These are phyloP conservation scores for Paralinhomoeus sp. DNA, from an alignment of 2,888 invertebrate species.

Conservation along the genomic window DNA sequence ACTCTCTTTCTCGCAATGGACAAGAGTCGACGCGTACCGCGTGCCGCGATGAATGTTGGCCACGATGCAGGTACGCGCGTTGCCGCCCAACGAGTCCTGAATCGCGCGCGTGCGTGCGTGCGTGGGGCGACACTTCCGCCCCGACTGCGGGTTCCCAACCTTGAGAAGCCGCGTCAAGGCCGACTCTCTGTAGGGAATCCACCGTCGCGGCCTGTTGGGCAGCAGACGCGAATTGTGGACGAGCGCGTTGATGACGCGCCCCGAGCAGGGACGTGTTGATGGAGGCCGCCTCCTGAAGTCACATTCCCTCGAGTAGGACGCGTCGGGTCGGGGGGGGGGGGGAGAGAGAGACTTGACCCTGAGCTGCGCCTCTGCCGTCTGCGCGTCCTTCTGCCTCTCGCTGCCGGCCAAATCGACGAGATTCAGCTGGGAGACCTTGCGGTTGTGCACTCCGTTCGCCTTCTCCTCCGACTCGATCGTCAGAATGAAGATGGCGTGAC, in stretches of 20 bases:
- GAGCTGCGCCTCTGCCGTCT: slow-evolving; percentile 24
- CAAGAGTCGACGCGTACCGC: too few species aligned
- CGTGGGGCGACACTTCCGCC: too few species aligned
- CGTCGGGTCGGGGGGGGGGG: too few species aligned
- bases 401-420: slow-evolving; percentile 31
- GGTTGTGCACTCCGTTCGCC: slow-evolving; percentile 22
- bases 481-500: slow-evolving; percentile 29
- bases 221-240: slow-evolving; percentile 29
- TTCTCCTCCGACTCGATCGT: slow-evolving; percentile 25
- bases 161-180: slow-evolving; percentile 28
- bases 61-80: slow-evolving; percentile 28
- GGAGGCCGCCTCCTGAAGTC: slow-evolving; percentile 26
- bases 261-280: slow-evolving; percentile 29
- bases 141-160: too few species aligned
- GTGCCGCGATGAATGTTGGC: slow-evolving; percentile 28
- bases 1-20: too few species aligned
- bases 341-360: too few species aligned
- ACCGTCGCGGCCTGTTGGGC: slow-evolving; percentile 16
- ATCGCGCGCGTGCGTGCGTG: too few species aligned
- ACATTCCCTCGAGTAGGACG: too few species aligned
- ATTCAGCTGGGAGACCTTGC: slow-evolving; percentile 27
- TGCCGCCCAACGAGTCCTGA: slow-evolving; percentile 31
- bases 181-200: slow-evolving; percentile 30
- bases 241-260: slow-evolving; percentile 28
- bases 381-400: slow-evolving; percentile 28